phyloP scores from a whole-genome alignment of 2,888 invertebrate genomes.

The Ptilodon capucinus region DNA sequence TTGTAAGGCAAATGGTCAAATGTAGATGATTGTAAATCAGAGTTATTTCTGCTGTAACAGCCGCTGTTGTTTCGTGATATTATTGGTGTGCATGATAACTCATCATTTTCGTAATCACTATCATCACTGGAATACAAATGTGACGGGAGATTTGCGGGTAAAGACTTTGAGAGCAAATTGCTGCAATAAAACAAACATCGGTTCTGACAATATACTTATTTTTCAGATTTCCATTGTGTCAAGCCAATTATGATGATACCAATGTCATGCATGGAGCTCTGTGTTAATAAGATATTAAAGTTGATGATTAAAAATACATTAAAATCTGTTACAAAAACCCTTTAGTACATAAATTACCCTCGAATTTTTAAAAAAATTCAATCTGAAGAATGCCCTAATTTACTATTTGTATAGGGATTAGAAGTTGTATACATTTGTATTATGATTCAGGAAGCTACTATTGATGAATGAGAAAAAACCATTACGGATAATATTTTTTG shows the following conservation, averaged over 20 bases:
- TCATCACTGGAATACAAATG: slow-evolving; percentile 63
- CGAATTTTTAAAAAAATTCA: too few relatives aligned
- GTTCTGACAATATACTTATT: slow-evolving; percentile 41
- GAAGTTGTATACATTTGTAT: too few relatives aligned
- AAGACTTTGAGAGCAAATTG: slow-evolving; percentile 61
- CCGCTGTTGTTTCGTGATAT: slow-evolving; percentile 14
- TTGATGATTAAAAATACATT: too few relatives aligned
- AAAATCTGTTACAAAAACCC: too few relatives aligned
- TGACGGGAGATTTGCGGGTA: slow-evolving; percentile 60
- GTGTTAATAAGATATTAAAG: background rate
- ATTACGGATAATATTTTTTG: too few relatives aligned
- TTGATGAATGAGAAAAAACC: too few relatives aligned
- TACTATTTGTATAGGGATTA: too few relatives aligned
- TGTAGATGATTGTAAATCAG: slow-evolving; percentile 4
- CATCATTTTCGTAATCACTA: slow-evolving; percentile 24
- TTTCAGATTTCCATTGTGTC: background rate
- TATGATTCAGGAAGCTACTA: too few relatives aligned
- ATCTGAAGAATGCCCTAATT: too few relatives aligned
- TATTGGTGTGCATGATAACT: slow-evolving; percentile 12
- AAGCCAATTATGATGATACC: background rate
- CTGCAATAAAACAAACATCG: slow-evolving; percentile 69
- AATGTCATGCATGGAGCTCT: background rate
- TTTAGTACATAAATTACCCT: too few relatives aligned
- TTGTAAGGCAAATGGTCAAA: slow-evolving; percentile 6
- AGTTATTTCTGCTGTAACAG: slow-evolving; percentile 8